A percentile compares a stretch with the other conserved stretches of the same genome.
phyloP scores from a whole-genome alignment of 2,113 vertebrate genomes.

The Holacanthus passer region DNA sequence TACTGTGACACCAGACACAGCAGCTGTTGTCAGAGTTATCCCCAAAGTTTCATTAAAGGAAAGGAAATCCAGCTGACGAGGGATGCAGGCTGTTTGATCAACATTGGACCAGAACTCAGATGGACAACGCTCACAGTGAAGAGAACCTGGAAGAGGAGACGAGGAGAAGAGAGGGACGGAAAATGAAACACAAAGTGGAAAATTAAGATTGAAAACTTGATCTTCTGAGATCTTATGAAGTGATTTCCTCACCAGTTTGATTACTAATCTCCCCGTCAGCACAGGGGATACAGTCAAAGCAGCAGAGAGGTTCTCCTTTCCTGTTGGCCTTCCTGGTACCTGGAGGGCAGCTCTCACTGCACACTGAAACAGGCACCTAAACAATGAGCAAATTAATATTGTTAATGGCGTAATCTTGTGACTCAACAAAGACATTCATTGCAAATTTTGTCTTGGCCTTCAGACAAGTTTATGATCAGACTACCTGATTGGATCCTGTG shows the following conservation, averaged over 20 bases:
- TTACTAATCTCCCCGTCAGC: conserved; percentile 85
- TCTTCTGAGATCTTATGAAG: too few species aligned
- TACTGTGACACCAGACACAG: conserved; percentile 72
- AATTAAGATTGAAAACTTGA: neutral
- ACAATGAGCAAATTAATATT: neutral
- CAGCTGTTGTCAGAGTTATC: conserved; percentile 74
- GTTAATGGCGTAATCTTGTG: neutral
- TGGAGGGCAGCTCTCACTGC: conserved; percentile 79
- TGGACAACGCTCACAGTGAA: conserved; percentile 77
- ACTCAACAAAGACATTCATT: neutral
- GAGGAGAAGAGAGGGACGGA: neutral
- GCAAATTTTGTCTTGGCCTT: neutral
- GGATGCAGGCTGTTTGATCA: conserved; percentile 74
- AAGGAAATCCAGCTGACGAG: conserved; percentile 80
- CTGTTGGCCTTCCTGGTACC: conserved; percentile 80
- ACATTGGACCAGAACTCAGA: conserved; percentile 82
- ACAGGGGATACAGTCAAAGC: conserved; percentile 86
- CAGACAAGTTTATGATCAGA: neutral
- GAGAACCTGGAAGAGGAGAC: conserved; percentile 69
- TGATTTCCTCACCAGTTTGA: conserved; percentile 68
- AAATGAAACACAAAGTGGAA: neutral
- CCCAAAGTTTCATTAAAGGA: conserved; percentile 81
- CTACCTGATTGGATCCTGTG: conserved; percentile 60
- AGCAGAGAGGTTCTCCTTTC: conserved; percentile 84
- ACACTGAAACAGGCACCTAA: conserved; percentile 82